A percentile compares a stretch with the other conserved stretches of the same genome.
These are phyloP conservation scores for Lithosia quadra DNA, from an alignment of 2,888 invertebrate genomes.

Conservation along the genomic window DNA sequence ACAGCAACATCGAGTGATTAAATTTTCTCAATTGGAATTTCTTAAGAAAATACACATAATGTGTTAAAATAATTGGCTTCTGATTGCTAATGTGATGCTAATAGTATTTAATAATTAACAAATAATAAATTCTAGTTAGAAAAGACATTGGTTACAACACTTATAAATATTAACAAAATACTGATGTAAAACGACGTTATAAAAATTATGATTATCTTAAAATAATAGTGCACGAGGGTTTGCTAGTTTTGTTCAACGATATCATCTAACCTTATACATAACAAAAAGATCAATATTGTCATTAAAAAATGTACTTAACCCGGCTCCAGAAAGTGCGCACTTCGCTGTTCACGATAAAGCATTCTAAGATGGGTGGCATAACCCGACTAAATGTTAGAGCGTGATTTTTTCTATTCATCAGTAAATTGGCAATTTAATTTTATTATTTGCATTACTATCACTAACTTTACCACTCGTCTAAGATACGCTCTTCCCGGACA, in stretches of 20 bases:
- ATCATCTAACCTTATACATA: constrained; percentile 21
- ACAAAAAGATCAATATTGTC: constrained; percentile 12
- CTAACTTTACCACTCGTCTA: not conserved
- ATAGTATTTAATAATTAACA: constrained; percentile 49
- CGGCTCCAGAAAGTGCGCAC: not conserved
- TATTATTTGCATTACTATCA: not conserved
- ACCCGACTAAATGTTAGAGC: not conserved
- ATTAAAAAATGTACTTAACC: constrained; percentile 9
- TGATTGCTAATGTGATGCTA: constrained; percentile 46
- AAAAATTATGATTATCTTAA: constrained; percentile 47
- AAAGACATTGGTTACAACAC: constrained; percentile 52
- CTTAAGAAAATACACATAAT: constrained; percentile 24
- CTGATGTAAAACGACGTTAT: constrained; percentile 52
- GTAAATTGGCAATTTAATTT: too few relatives aligned
- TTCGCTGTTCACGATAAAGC: not conserved
- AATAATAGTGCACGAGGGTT: constrained; percentile 41
- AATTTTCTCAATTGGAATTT: constrained; percentile 5
- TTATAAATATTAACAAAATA: constrained; percentile 58
- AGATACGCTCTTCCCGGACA: not conserved
- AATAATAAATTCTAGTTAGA: constrained; percentile 56
- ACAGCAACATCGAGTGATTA: constrained; percentile 15
- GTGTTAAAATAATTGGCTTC: constrained; percentile 26
- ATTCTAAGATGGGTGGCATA: not conserved
- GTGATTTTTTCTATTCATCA: not conserved
- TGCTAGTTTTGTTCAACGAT: constrained; percentile 49